A percentile compares a stretch with the other conserved stretches of the same genome.
These are phyloP conservation scores for Aporrectodea caliginosa DNA, from an alignment of 1,140 invertebrate species.

Conservation along the genomic window DNA sequence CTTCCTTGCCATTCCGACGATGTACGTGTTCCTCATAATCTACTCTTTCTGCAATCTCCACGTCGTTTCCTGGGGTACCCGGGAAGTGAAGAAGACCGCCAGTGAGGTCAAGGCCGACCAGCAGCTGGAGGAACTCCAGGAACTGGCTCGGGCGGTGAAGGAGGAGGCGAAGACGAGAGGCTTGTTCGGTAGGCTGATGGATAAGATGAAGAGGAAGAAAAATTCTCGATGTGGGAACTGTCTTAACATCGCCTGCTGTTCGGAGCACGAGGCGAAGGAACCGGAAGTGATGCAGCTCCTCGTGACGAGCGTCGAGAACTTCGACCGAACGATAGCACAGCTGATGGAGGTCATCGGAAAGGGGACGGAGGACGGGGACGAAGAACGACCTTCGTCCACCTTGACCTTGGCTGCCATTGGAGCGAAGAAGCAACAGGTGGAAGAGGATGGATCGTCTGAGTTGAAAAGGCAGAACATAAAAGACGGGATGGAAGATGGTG, in stretches of 20 bases:
- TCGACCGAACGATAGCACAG: not conserved
- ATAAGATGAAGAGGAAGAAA: not conserved
- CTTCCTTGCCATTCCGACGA: slow-evolving; percentile 85
- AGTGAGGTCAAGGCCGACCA: slow-evolving; percentile 52
- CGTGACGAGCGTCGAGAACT: not conserved
- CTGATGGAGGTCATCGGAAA: too few species aligned
- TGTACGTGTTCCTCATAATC: slow-evolving; percentile 87
- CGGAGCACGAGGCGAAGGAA: not conserved
- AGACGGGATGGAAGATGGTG: too few species aligned
- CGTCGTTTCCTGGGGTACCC: slow-evolving; percentile 86
- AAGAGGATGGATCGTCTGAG: too few species aligned
- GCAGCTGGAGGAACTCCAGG: slow-evolving; percentile 36
- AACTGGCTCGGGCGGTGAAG: slow-evolving; percentile 5
- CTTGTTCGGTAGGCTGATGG: not conserved
- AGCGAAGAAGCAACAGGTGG: too few species aligned
- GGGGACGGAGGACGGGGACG: too few species aligned
- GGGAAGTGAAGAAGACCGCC: slow-evolving; percentile 62
- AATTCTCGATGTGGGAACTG: not conserved
- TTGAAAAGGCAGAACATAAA: too few species aligned
- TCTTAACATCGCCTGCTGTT: not conserved
- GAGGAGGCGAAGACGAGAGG: slow-evolving; percentile 39
- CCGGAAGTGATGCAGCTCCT: not conserved
- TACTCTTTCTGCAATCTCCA: slow-evolving; percentile 88
- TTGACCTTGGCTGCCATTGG: too few species aligned
- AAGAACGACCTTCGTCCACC: too few species aligned